A percentile compares a stretch with the other conserved stretches of the same genome.
Conservation (phyloP, 2,888 invertebrate species). For the Lycocerus yunnanus region DNA sequence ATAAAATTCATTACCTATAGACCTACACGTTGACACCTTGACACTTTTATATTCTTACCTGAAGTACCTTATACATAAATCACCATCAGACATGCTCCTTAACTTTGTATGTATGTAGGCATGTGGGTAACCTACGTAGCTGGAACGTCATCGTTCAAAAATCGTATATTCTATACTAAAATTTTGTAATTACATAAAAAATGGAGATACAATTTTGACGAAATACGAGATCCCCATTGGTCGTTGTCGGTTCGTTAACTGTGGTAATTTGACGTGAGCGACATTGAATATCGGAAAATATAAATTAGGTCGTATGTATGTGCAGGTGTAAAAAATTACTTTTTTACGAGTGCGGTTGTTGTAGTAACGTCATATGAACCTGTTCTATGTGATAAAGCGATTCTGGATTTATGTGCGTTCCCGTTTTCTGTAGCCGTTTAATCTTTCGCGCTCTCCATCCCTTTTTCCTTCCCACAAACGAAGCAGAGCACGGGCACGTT, state of each 20-base stretch:
- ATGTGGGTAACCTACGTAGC: too few species aligned
- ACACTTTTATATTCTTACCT: background rate
- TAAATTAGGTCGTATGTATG: conserved; percentile 5
- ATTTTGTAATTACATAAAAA: background rate
- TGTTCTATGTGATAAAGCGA: conserved; percentile 27
- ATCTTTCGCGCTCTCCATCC: conserved; percentile 31
- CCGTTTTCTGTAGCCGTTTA: conserved; percentile 29
- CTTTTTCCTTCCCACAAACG: conserved; percentile 25
- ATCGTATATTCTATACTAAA: background rate
- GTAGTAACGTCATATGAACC: conserved; percentile 18
- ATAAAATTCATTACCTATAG: background rate
- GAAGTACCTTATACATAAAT: background rate
- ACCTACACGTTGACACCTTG: background rate
- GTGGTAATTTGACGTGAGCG: background rate
- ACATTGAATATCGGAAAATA: conserved; percentile 1
- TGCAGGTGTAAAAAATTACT: conserved; percentile 7
- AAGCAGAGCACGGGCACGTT: conserved; percentile 24
- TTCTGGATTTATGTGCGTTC: conserved; percentile 30
- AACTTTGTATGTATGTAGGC: background rate
- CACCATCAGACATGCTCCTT: background rate
- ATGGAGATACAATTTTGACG: background rate
- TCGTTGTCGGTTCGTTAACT: background rate
- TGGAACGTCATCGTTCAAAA: background rate
- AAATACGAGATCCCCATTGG: background rate
- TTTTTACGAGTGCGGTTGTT: conserved; percentile 26